These are phyloP conservation scores for Drosophila neoperkinsi DNA, from an alignment of 2,888 invertebrate genomes.

Conservation along the genomic window DNA sequence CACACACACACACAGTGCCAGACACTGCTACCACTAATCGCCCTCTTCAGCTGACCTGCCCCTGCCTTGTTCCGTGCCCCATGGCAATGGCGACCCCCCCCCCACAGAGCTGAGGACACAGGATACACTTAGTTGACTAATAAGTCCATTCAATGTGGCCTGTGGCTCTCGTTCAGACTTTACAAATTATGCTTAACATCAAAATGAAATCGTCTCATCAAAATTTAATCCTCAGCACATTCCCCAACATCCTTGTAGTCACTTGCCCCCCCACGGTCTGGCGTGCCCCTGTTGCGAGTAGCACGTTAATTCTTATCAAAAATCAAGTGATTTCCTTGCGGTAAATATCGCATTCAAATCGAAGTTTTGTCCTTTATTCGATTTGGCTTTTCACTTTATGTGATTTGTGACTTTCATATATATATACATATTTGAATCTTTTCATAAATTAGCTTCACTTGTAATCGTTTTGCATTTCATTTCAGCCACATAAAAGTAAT, in stretches of 20 bases:
- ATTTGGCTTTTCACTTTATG: not conserved
- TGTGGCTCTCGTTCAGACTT: conserved; percentile 24
- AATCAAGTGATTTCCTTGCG: conserved; percentile 10
- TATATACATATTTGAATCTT: not conserved
- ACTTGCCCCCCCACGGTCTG: not conserved
- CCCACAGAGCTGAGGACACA: not conserved
- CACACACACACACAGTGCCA: conserved; percentile 13
- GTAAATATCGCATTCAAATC: conserved; percentile 1
- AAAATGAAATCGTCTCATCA: conserved; percentile 49
- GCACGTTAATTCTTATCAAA: not conserved
- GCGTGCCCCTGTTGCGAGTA: not conserved
- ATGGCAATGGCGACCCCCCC: not conserved
- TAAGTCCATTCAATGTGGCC: conserved; percentile 47
- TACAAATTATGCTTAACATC: conserved; percentile 45
- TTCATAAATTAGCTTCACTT: not conserved
- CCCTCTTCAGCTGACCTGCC: conserved; percentile 42
- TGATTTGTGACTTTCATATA: not conserved
- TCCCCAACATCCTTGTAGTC: not conserved
- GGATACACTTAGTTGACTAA: conserved; percentile 38
- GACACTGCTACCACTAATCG: conserved; percentile 43
- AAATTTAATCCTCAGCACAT: conserved; percentile 33
- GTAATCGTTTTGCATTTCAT: conserved; percentile 1
- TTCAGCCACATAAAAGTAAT: not conserved
- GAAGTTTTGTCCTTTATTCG: not conserved
- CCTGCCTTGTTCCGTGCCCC: not conserved